Evolutionary conservation across 2,888 invertebrate genomes (phyloP).

Genomic region (Oligia fasciuncula): DNA sequence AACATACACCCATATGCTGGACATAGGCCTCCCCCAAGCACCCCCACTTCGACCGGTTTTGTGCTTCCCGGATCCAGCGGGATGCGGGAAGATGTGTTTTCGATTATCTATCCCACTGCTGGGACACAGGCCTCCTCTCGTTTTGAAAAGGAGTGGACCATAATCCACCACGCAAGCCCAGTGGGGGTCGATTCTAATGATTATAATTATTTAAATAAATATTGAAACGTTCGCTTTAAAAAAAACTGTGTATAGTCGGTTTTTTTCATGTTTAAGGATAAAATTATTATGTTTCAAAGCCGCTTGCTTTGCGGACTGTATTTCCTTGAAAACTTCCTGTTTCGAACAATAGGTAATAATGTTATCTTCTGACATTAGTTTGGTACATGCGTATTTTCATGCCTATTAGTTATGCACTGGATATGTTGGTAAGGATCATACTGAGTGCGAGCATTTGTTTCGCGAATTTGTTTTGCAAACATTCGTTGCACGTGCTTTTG

Average conservation of each 20-base stretch:
- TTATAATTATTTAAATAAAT: too few species aligned
- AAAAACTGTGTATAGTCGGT: background rate
- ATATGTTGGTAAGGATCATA: background rate
- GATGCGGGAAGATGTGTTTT: too few species aligned
- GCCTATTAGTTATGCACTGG: background rate
- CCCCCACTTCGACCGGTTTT: too few species aligned
- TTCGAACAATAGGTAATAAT: background rate
- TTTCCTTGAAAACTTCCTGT: background rate
- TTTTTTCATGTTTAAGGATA: background rate
- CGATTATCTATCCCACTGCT: too few species aligned
- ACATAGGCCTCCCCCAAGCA: too few species aligned
- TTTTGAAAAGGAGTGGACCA: too few species aligned
- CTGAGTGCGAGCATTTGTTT: background rate
- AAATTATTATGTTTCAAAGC: background rate
- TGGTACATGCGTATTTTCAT: too few species aligned
- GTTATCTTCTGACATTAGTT: background rate
- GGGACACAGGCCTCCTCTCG: too few species aligned
- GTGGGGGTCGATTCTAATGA: too few species aligned
- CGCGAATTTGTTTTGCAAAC: background rate
- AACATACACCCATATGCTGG: too few species aligned
- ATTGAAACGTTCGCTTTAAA: background rate
- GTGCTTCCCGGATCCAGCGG: too few species aligned
- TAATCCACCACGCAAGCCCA: too few species aligned
- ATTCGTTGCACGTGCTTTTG: background rate
- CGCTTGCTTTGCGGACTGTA: background rate